A percentile compares a stretch with the other conserved stretches of the same genome.
These are phyloP conservation scores for Bubo bubo DNA, from an alignment of 2,113 vertebrate genomes.

Conservation along the genomic window DNA sequence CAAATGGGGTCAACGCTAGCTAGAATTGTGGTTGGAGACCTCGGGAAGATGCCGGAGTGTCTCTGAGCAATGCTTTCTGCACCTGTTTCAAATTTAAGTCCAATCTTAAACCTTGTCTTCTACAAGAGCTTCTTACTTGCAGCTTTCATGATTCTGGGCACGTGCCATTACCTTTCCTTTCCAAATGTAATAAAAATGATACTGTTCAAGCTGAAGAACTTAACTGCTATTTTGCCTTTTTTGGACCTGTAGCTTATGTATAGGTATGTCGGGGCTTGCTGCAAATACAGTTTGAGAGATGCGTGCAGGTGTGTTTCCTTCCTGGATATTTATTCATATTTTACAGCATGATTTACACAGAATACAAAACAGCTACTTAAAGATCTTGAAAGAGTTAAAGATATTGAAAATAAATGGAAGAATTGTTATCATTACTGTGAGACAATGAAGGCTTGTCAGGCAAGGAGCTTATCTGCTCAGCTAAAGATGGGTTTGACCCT, in stretches of 20 bases:
- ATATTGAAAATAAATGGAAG: not conserved
- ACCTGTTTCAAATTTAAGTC: not conserved
- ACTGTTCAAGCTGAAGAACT: slow-evolving; percentile 47
- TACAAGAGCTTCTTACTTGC: not conserved
- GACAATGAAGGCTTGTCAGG: not conserved
- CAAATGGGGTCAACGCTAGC: not conserved
- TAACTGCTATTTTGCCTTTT: slow-evolving; percentile 57
- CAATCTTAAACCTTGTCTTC: not conserved
- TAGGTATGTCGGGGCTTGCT: slow-evolving; percentile 15
- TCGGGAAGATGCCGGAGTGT: not conserved
- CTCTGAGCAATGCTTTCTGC: not conserved
- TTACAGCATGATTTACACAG: slow-evolving; percentile 4
- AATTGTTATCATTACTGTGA: not conserved
- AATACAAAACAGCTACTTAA: not conserved
- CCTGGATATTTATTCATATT: not conserved
- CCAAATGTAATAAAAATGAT: slow-evolving; percentile 48
- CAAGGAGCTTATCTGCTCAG: not conserved
- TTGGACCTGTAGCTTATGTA: slow-evolving; percentile 38
- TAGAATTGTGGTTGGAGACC: not conserved
- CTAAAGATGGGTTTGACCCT: not conserved
- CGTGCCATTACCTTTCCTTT: slow-evolving; percentile 29
- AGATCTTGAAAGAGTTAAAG: not conserved
- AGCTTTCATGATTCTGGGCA: slow-evolving; percentile 30
- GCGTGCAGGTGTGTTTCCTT: not conserved
- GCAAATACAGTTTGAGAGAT: slow-evolving; percentile 13